Percentiles rank a stretch among this genome's conserved stretches.
phyloP scores from a whole-genome alignment of 2,797 vertebrate genomes.

The Ceryle rudis region DNA sequence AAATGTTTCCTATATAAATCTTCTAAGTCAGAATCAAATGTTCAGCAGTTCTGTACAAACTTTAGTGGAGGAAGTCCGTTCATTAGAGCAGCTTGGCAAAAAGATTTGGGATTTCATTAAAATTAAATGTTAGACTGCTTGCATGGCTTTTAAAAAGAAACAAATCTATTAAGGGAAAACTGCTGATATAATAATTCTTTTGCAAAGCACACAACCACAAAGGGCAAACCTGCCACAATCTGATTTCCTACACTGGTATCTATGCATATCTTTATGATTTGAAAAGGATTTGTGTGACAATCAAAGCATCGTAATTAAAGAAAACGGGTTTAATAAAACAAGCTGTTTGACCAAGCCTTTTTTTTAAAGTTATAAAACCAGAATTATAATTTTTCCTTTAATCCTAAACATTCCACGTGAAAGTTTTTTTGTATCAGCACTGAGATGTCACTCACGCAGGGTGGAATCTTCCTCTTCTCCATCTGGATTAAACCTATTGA shows the following conservation, averaged over 20 bases:
- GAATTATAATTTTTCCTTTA: constrained; percentile 55
- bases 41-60: constrained; percentile 74
- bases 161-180: constrained; percentile 69
- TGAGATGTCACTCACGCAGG: constrained; percentile 85
- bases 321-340: constrained; percentile 70
- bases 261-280: constrained; percentile 58
- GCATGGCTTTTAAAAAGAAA: constrained; percentile 73
- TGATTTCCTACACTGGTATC: constrained; percentile 71
- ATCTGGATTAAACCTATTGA: constrained; percentile 88
- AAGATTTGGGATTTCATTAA: constrained; percentile 71
- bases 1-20: constrained; percentile 74
- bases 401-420: constrained; percentile 71
- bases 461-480: constrained; percentile 89
- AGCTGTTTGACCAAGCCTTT: constrained; percentile 75
- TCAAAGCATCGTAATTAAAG: constrained; percentile 68
- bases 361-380: constrained; percentile 62
- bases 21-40: constrained; percentile 65
- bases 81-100: constrained; percentile 74
- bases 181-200: constrained; percentile 61
- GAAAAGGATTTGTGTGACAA: constrained; percentile 60
- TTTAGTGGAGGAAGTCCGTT: constrained; percentile 64
- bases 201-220: constrained; percentile 76
- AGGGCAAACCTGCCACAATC: constrained; percentile 66
- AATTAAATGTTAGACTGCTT: constrained; percentile 71
- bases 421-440: constrained; percentile 21